These are phyloP conservation scores for Platycheirus rosarum DNA, from an alignment of 2,888 invertebrate genomes.

Conservation along the genomic window DNA sequence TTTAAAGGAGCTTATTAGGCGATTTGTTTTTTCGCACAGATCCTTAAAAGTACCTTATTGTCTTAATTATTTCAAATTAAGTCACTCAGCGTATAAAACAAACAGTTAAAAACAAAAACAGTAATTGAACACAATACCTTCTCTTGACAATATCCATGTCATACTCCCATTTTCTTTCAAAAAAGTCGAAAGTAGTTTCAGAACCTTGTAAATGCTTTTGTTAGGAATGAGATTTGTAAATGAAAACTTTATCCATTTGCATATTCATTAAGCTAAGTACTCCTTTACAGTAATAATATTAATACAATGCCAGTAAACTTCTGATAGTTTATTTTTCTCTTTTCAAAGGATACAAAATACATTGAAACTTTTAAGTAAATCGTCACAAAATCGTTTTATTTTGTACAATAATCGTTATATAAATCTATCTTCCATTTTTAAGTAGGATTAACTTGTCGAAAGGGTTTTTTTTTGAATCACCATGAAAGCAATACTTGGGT, in stretches of 20 bases:
- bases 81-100: not conserved
- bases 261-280: not conserved
- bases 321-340: no score
- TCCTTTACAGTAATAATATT: not conserved
- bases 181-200: no score
- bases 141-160: no score
- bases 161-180: no score
- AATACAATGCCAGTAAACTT: no score
- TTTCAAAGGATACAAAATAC: not conserved
- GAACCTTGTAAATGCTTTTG: not conserved
- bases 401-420: no score
- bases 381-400: no score
- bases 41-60: not conserved
- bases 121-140: not conserved
- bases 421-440: not conserved
- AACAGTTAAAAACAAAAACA: not conserved
- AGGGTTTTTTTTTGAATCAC: not conserved
- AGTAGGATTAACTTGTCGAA: not conserved
- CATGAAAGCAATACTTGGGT: not conserved
- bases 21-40: not conserved
- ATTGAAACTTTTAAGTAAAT: no score
- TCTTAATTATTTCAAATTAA: not conserved
- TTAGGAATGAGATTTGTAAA: not conserved
- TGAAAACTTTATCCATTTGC: conserved; percentile 1
- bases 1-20: not conserved